These are phyloP conservation scores for Cylas formicarius DNA, from an alignment of 1,140 invertebrate species.

Conservation along the genomic window DNA sequence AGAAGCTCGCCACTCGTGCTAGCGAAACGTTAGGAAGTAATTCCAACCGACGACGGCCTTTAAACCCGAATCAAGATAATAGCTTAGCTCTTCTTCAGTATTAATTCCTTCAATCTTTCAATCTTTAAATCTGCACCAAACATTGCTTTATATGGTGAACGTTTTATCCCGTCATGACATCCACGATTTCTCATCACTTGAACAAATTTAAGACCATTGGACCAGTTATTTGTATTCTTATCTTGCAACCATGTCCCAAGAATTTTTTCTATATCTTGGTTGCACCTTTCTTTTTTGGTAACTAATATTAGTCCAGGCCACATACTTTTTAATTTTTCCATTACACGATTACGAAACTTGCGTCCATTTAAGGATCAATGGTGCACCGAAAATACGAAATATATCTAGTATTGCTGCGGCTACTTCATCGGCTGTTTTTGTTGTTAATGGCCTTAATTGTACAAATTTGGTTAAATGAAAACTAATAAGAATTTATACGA, in stretches of 20 bases:
- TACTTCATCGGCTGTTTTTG: slow-evolving; percentile 19
- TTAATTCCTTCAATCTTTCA: too few relatives aligned
- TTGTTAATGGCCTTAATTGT: slow-evolving; percentile 33
- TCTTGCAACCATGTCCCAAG: slow-evolving; percentile 26
- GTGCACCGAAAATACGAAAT: slow-evolving; percentile 22
- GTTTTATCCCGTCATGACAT: slow-evolving; percentile 28
- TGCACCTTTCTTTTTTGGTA: slow-evolving; percentile 25
- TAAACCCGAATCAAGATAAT: too few relatives aligned
- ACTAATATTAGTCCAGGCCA: too few relatives aligned
- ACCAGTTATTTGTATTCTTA: slow-evolving; percentile 25
- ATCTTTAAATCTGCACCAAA: too few relatives aligned
- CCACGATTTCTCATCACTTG: slow-evolving; percentile 36
- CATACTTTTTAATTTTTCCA: slow-evolving; percentile 31
- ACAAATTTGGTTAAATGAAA: slow-evolving; percentile 40
- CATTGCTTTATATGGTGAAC: slow-evolving; percentile 31
- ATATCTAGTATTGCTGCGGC: slow-evolving; percentile 11
- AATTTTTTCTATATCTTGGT: slow-evolving; percentile 29
- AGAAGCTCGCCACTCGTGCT: too few relatives aligned
- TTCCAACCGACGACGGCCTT: too few relatives aligned
- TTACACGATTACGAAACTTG: slow-evolving; percentile 36
- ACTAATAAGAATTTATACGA: slow-evolving; percentile 39
- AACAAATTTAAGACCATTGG: slow-evolving; percentile 18
- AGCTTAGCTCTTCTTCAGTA: too few relatives aligned
- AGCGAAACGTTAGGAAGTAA: too few relatives aligned
- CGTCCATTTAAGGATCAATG: slow-evolving; percentile 37